Evolutionary conservation across 2,113 vertebrate species (phyloP).

Genomic region (Aegypius monachus): DNA sequence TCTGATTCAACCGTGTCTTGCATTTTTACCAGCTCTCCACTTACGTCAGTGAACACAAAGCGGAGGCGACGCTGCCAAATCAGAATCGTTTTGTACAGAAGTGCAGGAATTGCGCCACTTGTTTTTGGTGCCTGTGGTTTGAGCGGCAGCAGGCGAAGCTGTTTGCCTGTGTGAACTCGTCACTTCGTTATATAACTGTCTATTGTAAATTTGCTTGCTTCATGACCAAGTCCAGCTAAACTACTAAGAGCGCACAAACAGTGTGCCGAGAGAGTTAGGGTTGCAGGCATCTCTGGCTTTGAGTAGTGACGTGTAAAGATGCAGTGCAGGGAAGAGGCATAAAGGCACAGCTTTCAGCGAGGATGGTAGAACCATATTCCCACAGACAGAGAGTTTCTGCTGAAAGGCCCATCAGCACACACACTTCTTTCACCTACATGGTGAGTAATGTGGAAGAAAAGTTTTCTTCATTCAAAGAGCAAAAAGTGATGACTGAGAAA

Average conservation of each 20-base stretch:
- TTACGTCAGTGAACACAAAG: not conserved
- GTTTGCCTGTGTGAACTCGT: not conserved
- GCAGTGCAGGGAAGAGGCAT: not conserved
- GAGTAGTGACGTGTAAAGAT: not conserved
- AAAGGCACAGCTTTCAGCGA: not conserved
- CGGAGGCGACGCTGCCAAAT: not conserved
- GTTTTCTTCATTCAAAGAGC: not conserved
- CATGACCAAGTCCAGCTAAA: not conserved
- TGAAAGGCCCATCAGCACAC: not conserved
- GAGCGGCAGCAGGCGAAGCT: not conserved
- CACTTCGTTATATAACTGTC: not conserved
- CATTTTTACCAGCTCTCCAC: not conserved
- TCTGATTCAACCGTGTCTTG: not conserved
- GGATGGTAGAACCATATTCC: not conserved
- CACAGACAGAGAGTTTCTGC: not conserved
- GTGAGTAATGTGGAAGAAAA: not conserved
- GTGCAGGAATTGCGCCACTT: not conserved
- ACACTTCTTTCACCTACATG: not conserved
- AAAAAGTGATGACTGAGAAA: not conserved
- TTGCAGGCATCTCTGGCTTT: not conserved
- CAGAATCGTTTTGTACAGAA: accelerated
- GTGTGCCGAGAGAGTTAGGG: not conserved
- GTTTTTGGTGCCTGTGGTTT: not conserved
- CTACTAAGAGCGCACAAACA: not conserved
- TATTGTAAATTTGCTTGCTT: not conserved